Evolutionary conservation across 1,140 invertebrate species (phyloP), one percentile per base, ranked within the genome.

Genomic region (Euwallacea fornicatus): DNA sequence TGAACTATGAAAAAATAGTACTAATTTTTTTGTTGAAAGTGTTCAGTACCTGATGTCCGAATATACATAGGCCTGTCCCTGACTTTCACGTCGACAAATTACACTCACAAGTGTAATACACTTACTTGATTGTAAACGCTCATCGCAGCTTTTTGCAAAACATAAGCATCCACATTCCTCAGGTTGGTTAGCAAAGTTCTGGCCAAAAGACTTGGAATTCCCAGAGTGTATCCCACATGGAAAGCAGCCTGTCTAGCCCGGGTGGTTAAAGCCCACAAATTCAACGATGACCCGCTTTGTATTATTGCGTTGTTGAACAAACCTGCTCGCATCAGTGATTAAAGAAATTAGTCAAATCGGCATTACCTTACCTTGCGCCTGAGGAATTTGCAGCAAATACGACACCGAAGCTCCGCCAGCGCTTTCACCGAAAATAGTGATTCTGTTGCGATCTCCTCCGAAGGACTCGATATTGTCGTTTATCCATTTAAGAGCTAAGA

Each of bases 401-500:
- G 66, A 59, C 0, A 75, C 74, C 9, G 74, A 73, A 42, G 61
- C 68, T 4, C 71, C 69, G n/a, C 75, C 75, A 43, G 75, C 73
- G 47, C 74, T 73, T 44, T 75, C 67, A 11, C 73, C 75, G 44
- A 75, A 73, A 41, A 76, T 73, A 0, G 75, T 76, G 10, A 76
- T 56, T 64, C 69, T 72, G 43, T 71, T 58, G 7, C 68, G 72
- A 62, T 79, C 70, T 11, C 78, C 78, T 63, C 77, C 77, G 70
- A 79, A 76, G 10, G 58, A 41, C 33, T 21, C 43, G 66, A 78
- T 74, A 67, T 85, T 73, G 78, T 82, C 67, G 75, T 82, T 53
- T 6, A 87, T 76, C 83, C 83, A 84, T 73, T 81, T 69, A 11
- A 84, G 72, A 2, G 79, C 81, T 42, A 78, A 75, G 8, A 83